Evolutionary conservation across 2,888 invertebrate genomes (phyloP).

Genomic region (Melanotus villosus): DNA sequence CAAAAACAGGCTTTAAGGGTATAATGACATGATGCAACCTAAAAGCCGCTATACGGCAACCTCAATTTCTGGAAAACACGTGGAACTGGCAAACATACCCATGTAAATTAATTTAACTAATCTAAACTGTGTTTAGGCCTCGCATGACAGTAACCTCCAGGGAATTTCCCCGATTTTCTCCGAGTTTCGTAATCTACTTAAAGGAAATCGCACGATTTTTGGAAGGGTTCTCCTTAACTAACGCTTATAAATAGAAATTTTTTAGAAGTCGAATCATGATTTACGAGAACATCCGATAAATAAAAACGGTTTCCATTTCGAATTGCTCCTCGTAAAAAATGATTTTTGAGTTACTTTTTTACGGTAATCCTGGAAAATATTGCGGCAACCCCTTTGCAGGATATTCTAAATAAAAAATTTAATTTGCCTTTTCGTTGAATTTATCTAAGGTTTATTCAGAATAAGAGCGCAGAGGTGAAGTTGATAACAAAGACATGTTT

Average conservation of each 20-base stretch:
- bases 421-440: too few species aligned
- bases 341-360: too few species aligned
- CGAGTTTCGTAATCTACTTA: conserved; percentile 12
- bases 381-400: too few species aligned
- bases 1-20: background rate
- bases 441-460: too few species aligned
- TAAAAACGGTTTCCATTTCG: too few species aligned
- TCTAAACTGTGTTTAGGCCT: conserved; percentile 12
- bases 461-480: too few species aligned
- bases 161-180: conserved; percentile 14
- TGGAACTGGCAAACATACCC: conserved; percentile 11
- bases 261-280: background rate
- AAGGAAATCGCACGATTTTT: background rate
- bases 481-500: too few species aligned
- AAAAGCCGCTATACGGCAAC: background rate
- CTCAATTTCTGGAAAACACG: background rate
- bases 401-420: too few species aligned
- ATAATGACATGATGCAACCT: background rate
- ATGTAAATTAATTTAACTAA: conserved; percentile 7
- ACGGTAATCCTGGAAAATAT: too few species aligned
- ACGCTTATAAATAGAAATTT: background rate
- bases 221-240: background rate
- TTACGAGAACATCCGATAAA: too few species aligned
- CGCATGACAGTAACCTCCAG: conserved; percentile 8
- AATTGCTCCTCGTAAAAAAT: too few species aligned